A percentile compares a stretch with the other conserved stretches of the same genome.
Evolutionary conservation across 2,113 vertebrate genomes (phyloP).

Genomic region (Brachyistius frenatus): DNA sequence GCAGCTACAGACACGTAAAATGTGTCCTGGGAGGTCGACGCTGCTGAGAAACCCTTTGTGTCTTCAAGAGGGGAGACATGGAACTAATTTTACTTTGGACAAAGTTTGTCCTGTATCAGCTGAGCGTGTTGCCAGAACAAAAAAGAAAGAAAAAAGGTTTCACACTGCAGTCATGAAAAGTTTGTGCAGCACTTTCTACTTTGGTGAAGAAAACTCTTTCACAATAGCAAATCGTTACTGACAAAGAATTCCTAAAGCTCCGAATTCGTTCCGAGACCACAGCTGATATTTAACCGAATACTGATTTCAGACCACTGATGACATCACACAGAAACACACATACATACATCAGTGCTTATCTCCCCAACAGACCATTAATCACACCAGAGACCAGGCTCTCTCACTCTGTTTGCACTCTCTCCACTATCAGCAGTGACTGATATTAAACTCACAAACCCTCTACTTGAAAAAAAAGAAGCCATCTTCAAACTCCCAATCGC

Average conservation of each 20-base stretch:
- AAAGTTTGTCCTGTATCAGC: slow-evolving; percentile 6
- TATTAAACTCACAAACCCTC: slow-evolving; percentile 12
- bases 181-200: too few species aligned
- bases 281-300: slow-evolving; percentile 10
- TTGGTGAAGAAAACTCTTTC: background rate
- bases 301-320: slow-evolving; percentile 1
- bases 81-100: slow-evolving; percentile 23
- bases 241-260: background rate
- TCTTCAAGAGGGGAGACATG: slow-evolving; percentile 26
- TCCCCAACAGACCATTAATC: slow-evolving; percentile 32
- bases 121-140: background rate
- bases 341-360: slow-evolving; percentile 27
- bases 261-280: background rate
- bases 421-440: slow-evolving; percentile 7
- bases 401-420: slow-evolving; percentile 16
- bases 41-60: slow-evolving; percentile 17
- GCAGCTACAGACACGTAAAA: slow-evolving; percentile 39
- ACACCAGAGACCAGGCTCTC: slow-evolving; percentile 30
- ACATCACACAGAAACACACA: slow-evolving; percentile 22
- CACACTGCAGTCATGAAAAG: too few species aligned
- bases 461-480: background rate
- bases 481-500: background rate
- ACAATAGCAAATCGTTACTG: background rate
- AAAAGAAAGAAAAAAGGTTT: too few species aligned
- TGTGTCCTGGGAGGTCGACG: slow-evolving; percentile 25